Evolutionary conservation across 2,888 invertebrate species (phyloP).

Genomic region (Acanthosepion lycidas): DNA sequence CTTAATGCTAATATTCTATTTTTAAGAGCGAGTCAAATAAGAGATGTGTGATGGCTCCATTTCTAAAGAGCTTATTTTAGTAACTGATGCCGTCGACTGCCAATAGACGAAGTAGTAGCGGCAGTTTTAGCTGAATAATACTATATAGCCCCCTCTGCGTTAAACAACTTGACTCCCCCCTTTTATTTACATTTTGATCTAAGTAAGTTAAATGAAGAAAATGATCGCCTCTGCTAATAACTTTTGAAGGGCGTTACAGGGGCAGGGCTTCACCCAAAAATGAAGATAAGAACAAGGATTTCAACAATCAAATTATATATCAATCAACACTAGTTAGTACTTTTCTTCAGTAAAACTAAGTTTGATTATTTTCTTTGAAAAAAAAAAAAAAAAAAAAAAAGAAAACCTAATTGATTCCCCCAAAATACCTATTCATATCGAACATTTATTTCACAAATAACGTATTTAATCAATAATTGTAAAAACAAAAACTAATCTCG

Average conservation of each 20-base stretch:
- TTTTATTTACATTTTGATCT: background rate
- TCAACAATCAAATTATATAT: no score
- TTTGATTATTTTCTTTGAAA: background rate
- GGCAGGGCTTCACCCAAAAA: background rate
- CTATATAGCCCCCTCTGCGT: background rate
- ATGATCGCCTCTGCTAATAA: background rate
- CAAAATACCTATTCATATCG: no score
- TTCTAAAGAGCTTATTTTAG: background rate
- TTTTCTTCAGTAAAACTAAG: background rate
- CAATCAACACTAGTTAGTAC: background rate
- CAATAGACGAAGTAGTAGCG: background rate
- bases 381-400: no score
- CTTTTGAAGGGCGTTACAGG: constrained; percentile 41
- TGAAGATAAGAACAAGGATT: background rate
- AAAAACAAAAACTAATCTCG: background rate
- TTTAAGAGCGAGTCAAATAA: no score
- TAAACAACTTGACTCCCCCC: background rate
- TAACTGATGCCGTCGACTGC: background rate
- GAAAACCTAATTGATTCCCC: no score
- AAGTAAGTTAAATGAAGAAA: background rate
- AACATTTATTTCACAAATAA: background rate
- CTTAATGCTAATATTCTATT: no score
- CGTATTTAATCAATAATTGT: background rate
- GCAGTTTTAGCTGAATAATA: background rate
- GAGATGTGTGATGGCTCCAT: background rate